Evolutionary conservation across 2,888 invertebrate species (phyloP).

Genomic region (Xanthorhoe designata): DNA sequence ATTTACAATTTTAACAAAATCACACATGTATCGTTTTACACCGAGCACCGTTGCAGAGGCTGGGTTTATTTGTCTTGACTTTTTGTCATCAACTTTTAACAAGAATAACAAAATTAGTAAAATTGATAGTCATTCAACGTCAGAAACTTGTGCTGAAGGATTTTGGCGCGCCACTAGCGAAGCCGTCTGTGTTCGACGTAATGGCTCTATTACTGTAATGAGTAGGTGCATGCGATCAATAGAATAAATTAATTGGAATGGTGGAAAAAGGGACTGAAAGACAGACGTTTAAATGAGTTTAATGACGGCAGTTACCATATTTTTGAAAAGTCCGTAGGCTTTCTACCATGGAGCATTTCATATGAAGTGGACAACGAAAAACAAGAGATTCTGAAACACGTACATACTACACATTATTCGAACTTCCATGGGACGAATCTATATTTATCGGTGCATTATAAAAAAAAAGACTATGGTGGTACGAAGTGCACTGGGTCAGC

Average conservation of each 20-base stretch:
- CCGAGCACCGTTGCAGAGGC: background rate
- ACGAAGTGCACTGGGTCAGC: too few relatives aligned
- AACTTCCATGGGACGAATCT: too few relatives aligned
- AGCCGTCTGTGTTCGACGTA: slow-evolving; percentile 63
- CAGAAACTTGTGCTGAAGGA: slow-evolving; percentile 5
- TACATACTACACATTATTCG: too few relatives aligned
- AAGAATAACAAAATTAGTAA: background rate
- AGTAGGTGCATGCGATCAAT: slow-evolving; percentile 55
- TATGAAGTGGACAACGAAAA: too few relatives aligned
- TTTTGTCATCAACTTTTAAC: background rate
- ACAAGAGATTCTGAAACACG: too few relatives aligned
- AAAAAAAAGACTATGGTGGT: too few relatives aligned
- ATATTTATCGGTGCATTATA: too few relatives aligned
- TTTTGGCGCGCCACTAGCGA: slow-evolving; percentile 57
- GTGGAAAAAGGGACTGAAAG: background rate
- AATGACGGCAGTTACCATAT: background rate
- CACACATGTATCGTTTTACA: too few relatives aligned
- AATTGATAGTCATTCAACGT: background rate
- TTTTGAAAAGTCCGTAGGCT: background rate
- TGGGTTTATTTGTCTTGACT: background rate
- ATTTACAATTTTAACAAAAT: too few relatives aligned
- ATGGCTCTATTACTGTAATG: slow-evolving; percentile 74
- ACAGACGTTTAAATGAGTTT: background rate
- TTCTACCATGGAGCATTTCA: too few relatives aligned
- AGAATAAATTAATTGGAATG: slow-evolving; percentile 5